Conservation (phyloP, 1,140 invertebrate species). For the Drosophila burlai region DNA sequence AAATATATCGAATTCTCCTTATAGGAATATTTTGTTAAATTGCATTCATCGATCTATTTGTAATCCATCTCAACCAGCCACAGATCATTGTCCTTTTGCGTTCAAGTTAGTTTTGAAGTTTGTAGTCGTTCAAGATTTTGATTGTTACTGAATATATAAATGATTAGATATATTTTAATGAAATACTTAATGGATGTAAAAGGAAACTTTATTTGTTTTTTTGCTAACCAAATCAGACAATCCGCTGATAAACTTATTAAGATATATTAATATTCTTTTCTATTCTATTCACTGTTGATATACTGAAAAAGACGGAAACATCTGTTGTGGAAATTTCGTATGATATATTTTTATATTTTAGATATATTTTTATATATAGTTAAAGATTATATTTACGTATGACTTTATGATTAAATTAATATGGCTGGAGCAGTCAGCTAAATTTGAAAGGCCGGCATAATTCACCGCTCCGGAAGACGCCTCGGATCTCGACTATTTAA, state of each 20-base stretch:
- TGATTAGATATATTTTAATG: not conserved
- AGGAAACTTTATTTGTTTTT: too few species aligned
- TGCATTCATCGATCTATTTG: not conserved
- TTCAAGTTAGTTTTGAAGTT: not conserved
- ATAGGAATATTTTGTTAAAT: not conserved
- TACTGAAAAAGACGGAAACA: too few species aligned
- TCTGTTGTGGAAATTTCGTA: not conserved
- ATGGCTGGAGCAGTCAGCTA: conserved; percentile 6
- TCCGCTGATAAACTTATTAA: too few species aligned
- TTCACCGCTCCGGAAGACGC: conserved; percentile 51
- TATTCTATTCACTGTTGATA: too few species aligned
- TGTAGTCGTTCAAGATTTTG: too few species aligned
- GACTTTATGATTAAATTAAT: conserved; percentile 13
- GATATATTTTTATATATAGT: too few species aligned
- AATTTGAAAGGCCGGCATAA: conserved; percentile 34
- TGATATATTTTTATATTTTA: not conserved
- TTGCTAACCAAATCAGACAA: too few species aligned
- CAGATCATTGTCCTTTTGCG: conserved; percentile 3
- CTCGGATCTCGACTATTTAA: conserved; percentile 56
- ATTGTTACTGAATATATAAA: too few species aligned
- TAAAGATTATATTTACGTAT: not conserved
- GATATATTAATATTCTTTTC: too few species aligned
- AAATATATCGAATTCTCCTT: not conserved
- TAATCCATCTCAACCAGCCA: not conserved
- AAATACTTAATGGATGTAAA: not conserved